Evolutionary conservation across 1,140 invertebrate species (phyloP), one percentile per base, ranked within the genome.

Genomic region (Leptonema lineaticorne): DNA sequence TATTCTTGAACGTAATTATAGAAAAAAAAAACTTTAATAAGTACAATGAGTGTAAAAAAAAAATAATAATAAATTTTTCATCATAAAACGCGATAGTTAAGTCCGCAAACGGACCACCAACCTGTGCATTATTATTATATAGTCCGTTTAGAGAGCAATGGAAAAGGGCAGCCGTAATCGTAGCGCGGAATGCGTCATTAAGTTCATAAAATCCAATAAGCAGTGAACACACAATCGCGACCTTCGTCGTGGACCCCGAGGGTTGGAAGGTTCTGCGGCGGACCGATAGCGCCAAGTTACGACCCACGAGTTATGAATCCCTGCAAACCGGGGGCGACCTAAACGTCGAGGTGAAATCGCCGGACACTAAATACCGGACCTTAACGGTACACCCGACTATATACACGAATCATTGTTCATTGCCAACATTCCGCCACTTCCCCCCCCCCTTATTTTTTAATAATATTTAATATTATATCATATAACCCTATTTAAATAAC

Each of bases 181-280:
- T 41, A 41, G 37, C 37, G 67, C 67, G 63, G 24, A 70, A 70
- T 67, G 64, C 57, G 69, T 70, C 69, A 70, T 70, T 70, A 70
- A 70, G 20, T 70, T 67, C 69, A 70, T 70, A 70, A 70, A 70
- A 70, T 70, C 69, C 69, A 70, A 70, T 70, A 70, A 70, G 69
- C 69, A 60, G 63, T 69, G 63, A 65, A 59, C 62, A 63, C 28
- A 59, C 59, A 63, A 53, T 56, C 41, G 45, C 59, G 60, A 37
- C 27, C 45, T 56, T 30, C 53, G 30, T 11, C 18, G 27, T 41
- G 28, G 64, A 41, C 48, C 28, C n/a, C 16, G 33, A 37, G 48
- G 63, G 48, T 24, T 16, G 33, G 56, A 46, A 26, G 48, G 48
- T 33, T 9, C 53, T 68, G 67, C 46, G 57, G 67, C 57, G 20